Base-by-base conservation (phyloP, 1,140 invertebrate genomes). In the Heliconius eleuchia region DNA sequence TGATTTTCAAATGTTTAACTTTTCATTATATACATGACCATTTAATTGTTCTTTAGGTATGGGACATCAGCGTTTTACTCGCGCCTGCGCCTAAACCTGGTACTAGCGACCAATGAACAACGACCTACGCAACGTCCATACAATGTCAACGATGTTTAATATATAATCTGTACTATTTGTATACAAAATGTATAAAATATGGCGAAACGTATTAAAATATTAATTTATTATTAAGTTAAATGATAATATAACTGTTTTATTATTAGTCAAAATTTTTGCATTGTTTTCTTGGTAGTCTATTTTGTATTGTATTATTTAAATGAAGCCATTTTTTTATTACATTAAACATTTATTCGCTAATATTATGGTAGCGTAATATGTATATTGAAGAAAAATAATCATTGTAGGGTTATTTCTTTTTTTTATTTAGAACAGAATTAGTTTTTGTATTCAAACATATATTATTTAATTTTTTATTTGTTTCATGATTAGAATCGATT, bases 31-130 rank as follows among this genome's bases (percentile, higher is more conserved):
- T 46, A 46, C 7, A 0, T 19, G 7, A 19, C 19, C 18, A 7
- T 52, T 19, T 19, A 13, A 27, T 16, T 66, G 11, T 66, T 16
- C 13, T 76, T 18, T 23, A 88, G 87, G 97, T 99, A 16, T 94
- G 93, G 92, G 96, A 97, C 86, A 95, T 97, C 83, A 96, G 96
- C 73, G 95, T 96, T 77, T 92, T 97, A 82, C 92, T 96, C 23
- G 89, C 92, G 5, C 92, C 93, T 9, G 84, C 91, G 70, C 90
- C 92, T 1, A 87, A 86, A 27, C 86, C 92, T 16, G 87, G 87
- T 57, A 89, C 90, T 80, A 91, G 90, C 87, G 91, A 90, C 42
- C 90, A 93, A 77, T 93, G 91, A 80, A 85, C 76, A 74, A 52
- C 73, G n/a, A 83, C 79, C 83, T 78, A 72, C 52, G 4, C 73